A percentile compares a stretch with the other conserved stretches of the same genome.
phyloP scores from a whole-genome alignment of 2,888 invertebrate genomes.

The Pandemis heparana region DNA sequence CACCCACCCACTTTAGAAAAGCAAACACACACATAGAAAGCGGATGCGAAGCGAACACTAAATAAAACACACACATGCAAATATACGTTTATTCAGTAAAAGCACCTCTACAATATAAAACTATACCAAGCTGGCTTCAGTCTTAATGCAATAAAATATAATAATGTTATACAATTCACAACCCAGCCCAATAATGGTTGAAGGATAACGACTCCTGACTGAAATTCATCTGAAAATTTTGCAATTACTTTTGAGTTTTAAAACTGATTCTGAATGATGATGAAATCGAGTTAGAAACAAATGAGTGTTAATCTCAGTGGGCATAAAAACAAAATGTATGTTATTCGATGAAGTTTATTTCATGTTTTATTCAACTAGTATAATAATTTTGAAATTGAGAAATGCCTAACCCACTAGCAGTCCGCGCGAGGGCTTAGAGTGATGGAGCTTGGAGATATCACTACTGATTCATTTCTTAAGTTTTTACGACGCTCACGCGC shows the following conservation, averaged over 20 bases:
- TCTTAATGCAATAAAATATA: slow-evolving; percentile 31
- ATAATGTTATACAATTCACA: slow-evolving; percentile 2
- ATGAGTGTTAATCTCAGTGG: background rate
- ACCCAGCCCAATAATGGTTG: slow-evolving; percentile 12
- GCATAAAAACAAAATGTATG: background rate
- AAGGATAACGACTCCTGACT: too few relatives aligned
- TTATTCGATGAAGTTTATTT: background rate
- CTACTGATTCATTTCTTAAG: too few relatives aligned
- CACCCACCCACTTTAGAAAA: background rate
- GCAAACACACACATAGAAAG: slow-evolving; percentile 23
- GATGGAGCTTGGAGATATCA: too few relatives aligned
- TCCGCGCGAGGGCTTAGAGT: too few relatives aligned
- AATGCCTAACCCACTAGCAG: too few relatives aligned
- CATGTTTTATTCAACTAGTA: background rate
- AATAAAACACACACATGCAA: slow-evolving; percentile 42
- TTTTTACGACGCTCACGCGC: too few relatives aligned
- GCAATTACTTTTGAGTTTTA: background rate
- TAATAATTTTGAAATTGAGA: too few relatives aligned
- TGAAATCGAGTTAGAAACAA: background rate
- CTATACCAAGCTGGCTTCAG: slow-evolving; percentile 34
- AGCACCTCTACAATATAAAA: slow-evolving; percentile 31
- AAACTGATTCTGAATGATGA: background rate
- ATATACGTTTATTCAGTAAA: slow-evolving; percentile 37
- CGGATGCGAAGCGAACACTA: slow-evolving; percentile 38
- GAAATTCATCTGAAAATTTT: background rate